These are phyloP conservation scores for Spheniscus humboldti DNA, from an alignment of 2,797 vertebrate species.

Conservation along the genomic window DNA sequence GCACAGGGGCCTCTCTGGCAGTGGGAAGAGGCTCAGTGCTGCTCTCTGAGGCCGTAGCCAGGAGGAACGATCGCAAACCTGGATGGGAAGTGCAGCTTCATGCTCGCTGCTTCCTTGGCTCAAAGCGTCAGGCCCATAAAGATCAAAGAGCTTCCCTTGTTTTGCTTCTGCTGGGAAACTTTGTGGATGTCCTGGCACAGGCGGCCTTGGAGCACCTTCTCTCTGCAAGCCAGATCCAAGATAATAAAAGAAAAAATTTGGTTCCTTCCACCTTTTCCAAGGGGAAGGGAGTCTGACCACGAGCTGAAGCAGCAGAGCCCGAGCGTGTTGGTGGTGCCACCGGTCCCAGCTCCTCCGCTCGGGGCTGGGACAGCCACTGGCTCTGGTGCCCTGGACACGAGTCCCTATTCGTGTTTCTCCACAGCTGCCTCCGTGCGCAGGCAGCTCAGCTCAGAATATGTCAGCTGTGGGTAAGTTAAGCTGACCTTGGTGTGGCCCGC, in stretches of 20 bases:
- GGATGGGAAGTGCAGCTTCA: background rate
- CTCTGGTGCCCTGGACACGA: background rate
- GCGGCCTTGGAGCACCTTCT: background rate
- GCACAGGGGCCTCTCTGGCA: fast-evolving
- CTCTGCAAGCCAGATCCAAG: background rate
- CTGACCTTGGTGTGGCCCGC: background rate
- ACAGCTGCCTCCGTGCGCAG: background rate
- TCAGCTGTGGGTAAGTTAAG: background rate
- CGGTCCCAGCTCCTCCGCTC: background rate
- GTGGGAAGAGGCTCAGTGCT: background rate
- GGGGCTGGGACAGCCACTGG: background rate
- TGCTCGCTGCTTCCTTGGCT: background rate
- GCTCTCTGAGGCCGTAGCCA: background rate
- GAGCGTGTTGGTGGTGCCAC: background rate
- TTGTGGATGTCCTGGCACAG: background rate
- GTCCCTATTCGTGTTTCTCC: background rate
- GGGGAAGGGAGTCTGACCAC: background rate
- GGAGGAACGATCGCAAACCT: background rate
- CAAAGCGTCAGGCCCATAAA: background rate
- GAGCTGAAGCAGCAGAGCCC: background rate
- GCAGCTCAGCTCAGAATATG: background rate
- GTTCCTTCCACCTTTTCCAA: background rate
- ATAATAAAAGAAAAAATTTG: background rate
- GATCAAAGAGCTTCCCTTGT: conserved; percentile 11
- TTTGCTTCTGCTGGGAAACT: conserved; percentile 40